Evolutionary conservation across 1,140 invertebrate species (phyloP).

Genomic region (Drosophila kurseongensis): DNA sequence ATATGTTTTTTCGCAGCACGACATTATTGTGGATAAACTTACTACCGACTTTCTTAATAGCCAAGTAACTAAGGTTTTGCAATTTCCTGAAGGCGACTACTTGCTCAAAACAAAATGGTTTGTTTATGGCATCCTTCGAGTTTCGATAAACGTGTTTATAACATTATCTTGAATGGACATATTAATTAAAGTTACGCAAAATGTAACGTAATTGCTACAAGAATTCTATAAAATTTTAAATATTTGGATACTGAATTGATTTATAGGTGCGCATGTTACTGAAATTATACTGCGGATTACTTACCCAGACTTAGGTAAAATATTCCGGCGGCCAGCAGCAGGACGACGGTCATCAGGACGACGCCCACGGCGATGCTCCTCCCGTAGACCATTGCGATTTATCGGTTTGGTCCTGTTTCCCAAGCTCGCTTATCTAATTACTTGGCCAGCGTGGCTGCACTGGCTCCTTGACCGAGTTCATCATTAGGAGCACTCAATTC

Average conservation of each 20-base stretch:
- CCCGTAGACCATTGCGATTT: constrained; percentile 73
- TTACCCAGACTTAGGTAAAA: constrained; percentile 78
- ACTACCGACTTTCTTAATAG: too few relatives aligned
- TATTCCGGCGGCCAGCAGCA: constrained; percentile 64
- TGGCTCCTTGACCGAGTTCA: constrained; percentile 63
- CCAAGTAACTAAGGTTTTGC: too few relatives aligned
- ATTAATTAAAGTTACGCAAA: too few relatives aligned
- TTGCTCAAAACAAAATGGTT: too few relatives aligned
- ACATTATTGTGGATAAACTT: too few relatives aligned
- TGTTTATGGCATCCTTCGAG: too few relatives aligned
- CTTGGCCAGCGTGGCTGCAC: constrained; percentile 45
- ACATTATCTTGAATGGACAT: too few relatives aligned
- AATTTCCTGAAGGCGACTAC: too few relatives aligned
- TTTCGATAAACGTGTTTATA: too few relatives aligned
- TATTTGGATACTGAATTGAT: not conserved
- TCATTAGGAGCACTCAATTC: constrained; percentile 46
- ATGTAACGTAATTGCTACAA: too few relatives aligned
- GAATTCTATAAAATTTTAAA: not conserved
- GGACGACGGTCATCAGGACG: constrained; percentile 60
- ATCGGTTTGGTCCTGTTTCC: constrained; percentile 33
- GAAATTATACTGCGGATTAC: constrained; percentile 16
- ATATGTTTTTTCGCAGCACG: too few relatives aligned
- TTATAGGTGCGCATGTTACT: not conserved
- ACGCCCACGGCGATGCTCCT: constrained; percentile 76
- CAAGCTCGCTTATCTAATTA: constrained; percentile 65